These are phyloP conservation scores for Nowickia ferox DNA, from an alignment of 2,888 invertebrate species.

Conservation along the genomic window DNA sequence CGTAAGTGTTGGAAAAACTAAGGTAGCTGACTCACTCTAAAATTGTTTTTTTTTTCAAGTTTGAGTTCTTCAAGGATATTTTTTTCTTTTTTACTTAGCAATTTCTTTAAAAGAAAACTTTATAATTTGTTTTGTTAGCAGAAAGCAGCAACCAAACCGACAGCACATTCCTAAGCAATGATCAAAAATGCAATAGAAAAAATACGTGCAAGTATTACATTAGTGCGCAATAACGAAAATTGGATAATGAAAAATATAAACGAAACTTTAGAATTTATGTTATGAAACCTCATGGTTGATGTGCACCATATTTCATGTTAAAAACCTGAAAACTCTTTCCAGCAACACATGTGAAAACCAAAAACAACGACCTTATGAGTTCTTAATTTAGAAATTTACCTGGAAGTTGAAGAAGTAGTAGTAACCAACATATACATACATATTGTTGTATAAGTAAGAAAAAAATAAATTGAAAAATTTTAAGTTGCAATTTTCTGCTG, in stretches of 20 bases:
- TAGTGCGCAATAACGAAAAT: slow-evolving; percentile 9
- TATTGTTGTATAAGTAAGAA: neutral
- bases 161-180: neutral
- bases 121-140: slow-evolving; percentile 65
- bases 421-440: neutral
- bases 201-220: slow-evolving; percentile 50
- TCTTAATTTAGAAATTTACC: slow-evolving; percentile 54
- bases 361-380: slow-evolving; percentile 50
- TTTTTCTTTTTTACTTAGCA: slow-evolving; percentile 10
- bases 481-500: slow-evolving; percentile 36
- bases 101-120: slow-evolving; percentile 54
- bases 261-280: slow-evolving; percentile 72
- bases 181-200: neutral
- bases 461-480: slow-evolving; percentile 56
- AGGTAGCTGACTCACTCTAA: slow-evolving; percentile 39
- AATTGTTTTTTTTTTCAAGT: slow-evolving; percentile 24
- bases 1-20: slow-evolving; percentile 24
- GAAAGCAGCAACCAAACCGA: slow-evolving; percentile 6
- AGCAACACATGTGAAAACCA: slow-evolving; percentile 72
- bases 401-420: neutral
- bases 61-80: slow-evolving; percentile 30
- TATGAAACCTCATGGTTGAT: slow-evolving; percentile 72
- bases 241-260: slow-evolving; percentile 50
- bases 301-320: slow-evolving; percentile 73
- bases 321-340: slow-evolving; percentile 31